Evolutionary conservation across 2,113 vertebrate species (phyloP).

Genomic region (Theristicus caerulescens): DNA sequence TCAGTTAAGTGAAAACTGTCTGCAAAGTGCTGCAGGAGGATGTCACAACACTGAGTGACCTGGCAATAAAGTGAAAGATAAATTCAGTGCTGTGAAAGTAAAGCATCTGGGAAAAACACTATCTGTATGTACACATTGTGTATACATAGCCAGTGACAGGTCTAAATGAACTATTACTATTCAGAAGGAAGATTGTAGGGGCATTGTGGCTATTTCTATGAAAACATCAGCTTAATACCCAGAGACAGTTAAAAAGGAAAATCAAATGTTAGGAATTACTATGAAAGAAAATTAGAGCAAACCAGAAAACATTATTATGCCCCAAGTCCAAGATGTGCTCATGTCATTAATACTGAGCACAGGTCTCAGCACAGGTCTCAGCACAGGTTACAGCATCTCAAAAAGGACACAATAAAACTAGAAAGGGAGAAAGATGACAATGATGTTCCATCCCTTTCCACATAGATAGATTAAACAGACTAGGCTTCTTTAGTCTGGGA

Average conservation of each 20-base stretch:
- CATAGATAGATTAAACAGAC: conserved; percentile 31
- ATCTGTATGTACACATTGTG: background rate
- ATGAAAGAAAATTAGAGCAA: conserved; percentile 9
- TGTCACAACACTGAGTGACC: background rate
- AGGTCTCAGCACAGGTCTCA: background rate
- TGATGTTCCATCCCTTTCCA: background rate
- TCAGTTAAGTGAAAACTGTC: background rate
- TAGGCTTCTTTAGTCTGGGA: background rate
- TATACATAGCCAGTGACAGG: background rate
- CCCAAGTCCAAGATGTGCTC: background rate
- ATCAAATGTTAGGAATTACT: background rate
- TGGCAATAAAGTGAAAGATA: background rate
- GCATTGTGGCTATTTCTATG: background rate
- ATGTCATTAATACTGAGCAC: background rate
- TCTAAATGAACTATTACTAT: background rate
- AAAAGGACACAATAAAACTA: conserved; percentile 26
- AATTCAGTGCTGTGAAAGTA: background rate
- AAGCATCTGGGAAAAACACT: background rate
- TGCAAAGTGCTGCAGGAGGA: background rate
- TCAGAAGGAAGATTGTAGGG: background rate
- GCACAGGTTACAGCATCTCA: background rate
- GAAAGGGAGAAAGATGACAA: conserved; percentile 21
- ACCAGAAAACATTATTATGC: background rate
- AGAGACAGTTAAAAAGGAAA: conserved; percentile 14
- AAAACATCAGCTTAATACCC: background rate